Base-by-base conservation (phyloP, 2,797 vertebrate species). In the Graptemys geographica region DNA sequence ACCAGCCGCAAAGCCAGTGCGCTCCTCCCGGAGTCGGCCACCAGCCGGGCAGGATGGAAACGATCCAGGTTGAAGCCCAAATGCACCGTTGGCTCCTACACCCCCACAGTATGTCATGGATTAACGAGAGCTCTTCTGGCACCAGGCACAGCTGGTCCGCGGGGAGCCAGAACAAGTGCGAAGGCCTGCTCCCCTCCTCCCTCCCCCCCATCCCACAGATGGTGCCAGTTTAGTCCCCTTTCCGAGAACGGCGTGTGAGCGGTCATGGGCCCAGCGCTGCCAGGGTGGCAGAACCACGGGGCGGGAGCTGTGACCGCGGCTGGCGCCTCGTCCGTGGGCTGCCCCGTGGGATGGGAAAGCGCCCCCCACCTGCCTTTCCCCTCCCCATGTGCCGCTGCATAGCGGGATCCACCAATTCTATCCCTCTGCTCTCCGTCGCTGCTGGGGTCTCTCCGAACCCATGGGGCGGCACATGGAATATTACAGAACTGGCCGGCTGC, bases 131-230 rank as follows among this genome's bases (percentile, higher is more conserved):
- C 96, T 90, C 93, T 93, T 92, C 90, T 95, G 97, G 97, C 96
- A 96, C 86, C 0, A 0, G 19, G 90, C 85, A 84, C 93, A 91
- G 94, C 89, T 81, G 90, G 94, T 92, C 93, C 93, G 92, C 84
- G 76, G 93, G 94, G 96, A 96, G 94, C 94, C 72, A 94, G 94
- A 92, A 95, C 93, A 95, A 95, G 93, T 95, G 94, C 86, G 93
- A 90, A 95, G 93, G 92, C 87, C 93, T 94, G 86, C 90, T 93
- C 87, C 88, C 25, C 44, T 49, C 49, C 7, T 5, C 52, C 8
- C 0, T 51, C 51, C 1, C 11, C 85, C 59, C 87, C 49, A 82
- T 79, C 84, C 89, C 19, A 88, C 97, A 97, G 97, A 90, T 96
- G 97, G 97, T 12, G 6, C 57, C 94, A 41, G 53, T 94, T 93